phyloP scores from a whole-genome alignment of 2,113 vertebrate species.

The Ivindomyrus marchei region DNA sequence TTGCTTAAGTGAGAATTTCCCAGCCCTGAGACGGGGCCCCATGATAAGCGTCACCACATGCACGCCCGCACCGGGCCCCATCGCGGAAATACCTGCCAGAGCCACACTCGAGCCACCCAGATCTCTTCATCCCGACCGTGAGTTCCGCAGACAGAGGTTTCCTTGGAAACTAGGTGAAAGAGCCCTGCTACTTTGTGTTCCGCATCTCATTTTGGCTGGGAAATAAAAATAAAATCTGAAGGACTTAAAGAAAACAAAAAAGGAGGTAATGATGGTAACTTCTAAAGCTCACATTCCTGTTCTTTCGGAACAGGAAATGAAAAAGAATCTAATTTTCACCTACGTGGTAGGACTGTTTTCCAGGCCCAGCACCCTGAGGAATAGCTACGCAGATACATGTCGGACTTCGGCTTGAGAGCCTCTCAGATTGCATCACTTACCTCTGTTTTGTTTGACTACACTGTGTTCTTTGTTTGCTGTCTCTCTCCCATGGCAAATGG shows the following conservation, averaged over 20 bases:
- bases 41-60: neutral
- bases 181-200: constrained; percentile 34
- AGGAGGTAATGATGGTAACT: neutral
- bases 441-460: neutral
- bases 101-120: neutral
- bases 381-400: neutral
- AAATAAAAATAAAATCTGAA: constrained; percentile 13
- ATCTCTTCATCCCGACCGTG: neutral
- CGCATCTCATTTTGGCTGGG: constrained; percentile 34
- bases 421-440: neutral
- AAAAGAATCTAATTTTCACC: neutral
- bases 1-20: neutral
- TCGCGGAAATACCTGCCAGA: neutral
- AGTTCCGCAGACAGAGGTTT: constrained; percentile 31
- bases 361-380: neutral
- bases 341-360: neutral
- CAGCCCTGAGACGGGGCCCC: neutral
- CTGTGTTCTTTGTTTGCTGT: neutral
- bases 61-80: neutral
- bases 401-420: neutral
- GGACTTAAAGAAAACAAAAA: constrained; percentile 1
- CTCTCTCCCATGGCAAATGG: neutral
- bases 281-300: neutral
- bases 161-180: constrained; percentile 44
- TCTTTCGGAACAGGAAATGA: neutral